Evolutionary conservation across 2,888 invertebrate species (phyloP), one percentile per base, ranked within the genome.

Genomic region (Kryphioiulus occultus): DNA sequence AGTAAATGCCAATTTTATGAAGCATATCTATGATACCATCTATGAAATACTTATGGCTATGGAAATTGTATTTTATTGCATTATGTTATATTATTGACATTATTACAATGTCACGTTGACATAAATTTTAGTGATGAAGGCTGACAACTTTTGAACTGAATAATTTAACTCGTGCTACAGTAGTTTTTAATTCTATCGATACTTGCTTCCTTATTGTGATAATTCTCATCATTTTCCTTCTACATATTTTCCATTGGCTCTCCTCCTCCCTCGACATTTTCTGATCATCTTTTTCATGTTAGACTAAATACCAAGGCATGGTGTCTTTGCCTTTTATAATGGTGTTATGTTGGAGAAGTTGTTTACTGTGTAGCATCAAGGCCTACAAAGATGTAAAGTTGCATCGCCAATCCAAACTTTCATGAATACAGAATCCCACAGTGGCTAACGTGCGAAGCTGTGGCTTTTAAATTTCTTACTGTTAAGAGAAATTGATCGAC

Each of bases 221-320:
- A 35, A 83, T 35, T 83, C 83, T 83, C 83, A 35, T 83, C 35
- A 35, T 83, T 83, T 83, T 83, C 35, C 83, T n/a, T 83, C 35
- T 35, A 30, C 30, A 30, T 82, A 35, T 83, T 83, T 35, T 83
- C 30, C 83, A 83, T 83, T 82, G n/a, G n/a, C 19, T 19, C 35
- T 83, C 26, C 17, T 35, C 83, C 35, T 83, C 30, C 83, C 83
- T 83, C 19, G 19, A 32, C 35, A 35, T 83, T 83, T 83, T 35
- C 32, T 35, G n/a, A 83, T 83, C 35, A 35, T 83, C 35, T 83
- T 83, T 83, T 30, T 5, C 83, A 83, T 83, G 83, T 83, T 83
- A 83, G 32, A 17, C 32, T 83, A 32, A 83, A 35, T 83, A 83
- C 32, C 30, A 19, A 83, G 83, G 32, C 32, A 83, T 35, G 2